Base-by-base conservation (phyloP, 2,888 invertebrate species). In the Scaptomyza caliginosa region DNA sequence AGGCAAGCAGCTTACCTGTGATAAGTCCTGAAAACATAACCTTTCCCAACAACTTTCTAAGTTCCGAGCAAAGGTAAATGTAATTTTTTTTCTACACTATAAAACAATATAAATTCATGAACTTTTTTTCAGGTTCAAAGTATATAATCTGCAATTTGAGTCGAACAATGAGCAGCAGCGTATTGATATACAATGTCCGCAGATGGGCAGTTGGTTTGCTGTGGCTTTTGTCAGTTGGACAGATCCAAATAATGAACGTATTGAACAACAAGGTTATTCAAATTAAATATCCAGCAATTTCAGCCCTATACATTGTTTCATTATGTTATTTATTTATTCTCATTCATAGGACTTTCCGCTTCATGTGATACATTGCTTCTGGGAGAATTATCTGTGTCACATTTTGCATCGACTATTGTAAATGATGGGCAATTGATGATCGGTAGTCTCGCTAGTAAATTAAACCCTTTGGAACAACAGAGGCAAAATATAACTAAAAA, bases 1-100 rank as follows among this genome's bases (percentile, higher is more conserved):
- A 97, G 89, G 94, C 95, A 76, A 96, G 96, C 13, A 95, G 96
- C 43, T 95, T 95, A 84, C 97, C 97, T 19, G 94, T 97, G 3
- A 94, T 97, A 62, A 95, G 94, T 88, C 96, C 96, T 2, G 96
- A 96, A 88, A 95, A 95, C 66, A 95, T 96, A 40, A 93, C 94
- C 43, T 96, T 96, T 86, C 96, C 96, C 0, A 94, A 94, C 59
- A 92, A 93, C 68, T 93, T 95, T 81, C 90, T 94, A 60, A 92
- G 92, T 66, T 90, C 92, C 13, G 89, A 91, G 1, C 89, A 89
- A 51, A 90, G 91, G 91, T 91, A 73, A 81, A 66, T 46, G 13
- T 13, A n/a, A 2, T 7, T 24, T 0, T 10, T 28, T 28, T 3
- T 8, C 11, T 16, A 11, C 7, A 16, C 17, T 6, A 24, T 24